Conservation (phyloP, 23 tunicate genomes). For the Halocynthia aurantium region DNA sequence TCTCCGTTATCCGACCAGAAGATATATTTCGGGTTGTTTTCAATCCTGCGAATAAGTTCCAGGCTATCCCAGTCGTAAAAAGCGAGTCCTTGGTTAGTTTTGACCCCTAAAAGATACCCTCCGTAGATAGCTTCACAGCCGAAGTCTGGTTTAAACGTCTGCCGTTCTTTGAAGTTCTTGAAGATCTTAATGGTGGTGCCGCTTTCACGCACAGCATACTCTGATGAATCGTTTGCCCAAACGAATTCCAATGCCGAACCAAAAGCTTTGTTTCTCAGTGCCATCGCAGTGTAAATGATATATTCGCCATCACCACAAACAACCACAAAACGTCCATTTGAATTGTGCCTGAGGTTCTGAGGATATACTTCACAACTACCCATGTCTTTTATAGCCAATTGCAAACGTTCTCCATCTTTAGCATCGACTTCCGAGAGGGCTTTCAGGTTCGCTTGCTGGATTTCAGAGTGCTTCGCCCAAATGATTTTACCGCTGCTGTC, state of each 20-base stretch:
- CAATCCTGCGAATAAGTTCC: constrained; percentile 83
- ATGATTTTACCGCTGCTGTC: constrained; percentile 95
- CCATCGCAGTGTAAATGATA: constrained; percentile 99
- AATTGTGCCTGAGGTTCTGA: constrained; percentile 86
- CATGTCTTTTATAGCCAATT: constrained; percentile 83
- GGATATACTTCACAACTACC: constrained; percentile 99
- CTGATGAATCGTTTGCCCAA: constrained; percentile 91
- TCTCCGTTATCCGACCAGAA: constrained; percentile 98
- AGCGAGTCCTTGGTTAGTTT: constrained; percentile 81
- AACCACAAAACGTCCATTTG: constrained; percentile 98
- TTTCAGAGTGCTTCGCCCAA: constrained; percentile 99
- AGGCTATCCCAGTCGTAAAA: constrained; percentile 89
- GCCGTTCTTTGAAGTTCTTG: constrained; percentile 80
- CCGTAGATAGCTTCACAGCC: constrained; percentile 94
- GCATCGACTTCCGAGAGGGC: constrained; percentile 51
- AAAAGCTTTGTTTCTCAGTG: constrained; percentile 90
- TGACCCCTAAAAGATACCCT: constrained; percentile 85
- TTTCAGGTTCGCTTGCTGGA: constrained; percentile 91
- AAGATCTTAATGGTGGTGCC: constrained; percentile 59
- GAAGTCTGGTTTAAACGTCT: constrained; percentile 95
- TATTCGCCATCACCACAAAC: constrained; percentile 99
- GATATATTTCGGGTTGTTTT: constrained; percentile 83
- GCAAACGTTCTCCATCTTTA: constrained; percentile 94
- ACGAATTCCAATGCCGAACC: constrained; percentile 95
- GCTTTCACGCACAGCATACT: constrained; percentile 96